Evolutionary conservation across 2,888 invertebrate species (phyloP).

Genomic region (Lasius fuliginosus): DNA sequence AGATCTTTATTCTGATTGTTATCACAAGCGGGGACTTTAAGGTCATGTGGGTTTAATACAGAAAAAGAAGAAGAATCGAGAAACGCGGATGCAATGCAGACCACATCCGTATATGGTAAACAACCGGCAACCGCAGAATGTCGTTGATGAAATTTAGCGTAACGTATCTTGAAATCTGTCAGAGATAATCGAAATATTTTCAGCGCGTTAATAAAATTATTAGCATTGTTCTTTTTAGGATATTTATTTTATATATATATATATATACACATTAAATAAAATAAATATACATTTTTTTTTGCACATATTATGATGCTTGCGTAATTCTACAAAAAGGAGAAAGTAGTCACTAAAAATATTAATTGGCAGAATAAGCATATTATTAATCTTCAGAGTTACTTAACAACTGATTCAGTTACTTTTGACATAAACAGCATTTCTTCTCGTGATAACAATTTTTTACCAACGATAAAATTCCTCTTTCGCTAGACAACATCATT

Average conservation of each 20-base stretch:
- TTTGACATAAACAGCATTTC: conserved; percentile 22
- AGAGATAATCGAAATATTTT: background rate
- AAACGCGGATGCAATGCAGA: conserved; percentile 57
- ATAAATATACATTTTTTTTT: background rate
- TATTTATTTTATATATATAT: background rate
- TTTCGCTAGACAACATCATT: conserved; percentile 32
- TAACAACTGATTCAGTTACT: conserved; percentile 15
- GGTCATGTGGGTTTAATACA: background rate
- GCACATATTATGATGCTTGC: background rate
- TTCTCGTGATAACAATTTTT: conserved; percentile 34
- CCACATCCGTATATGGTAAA: conserved; percentile 54
- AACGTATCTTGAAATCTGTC: conserved; percentile 6
- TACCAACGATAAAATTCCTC: conserved; percentile 32
- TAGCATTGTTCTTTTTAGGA: no score
- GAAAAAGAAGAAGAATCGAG: background rate
- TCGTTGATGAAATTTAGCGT: conserved; percentile 6
- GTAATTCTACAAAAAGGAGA: background rate
- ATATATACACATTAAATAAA: background rate
- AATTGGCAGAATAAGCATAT: conserved; percentile 8
- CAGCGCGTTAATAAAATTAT: background rate
- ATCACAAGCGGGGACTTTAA: background rate
- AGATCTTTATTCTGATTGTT: background rate
- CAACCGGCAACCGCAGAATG: background rate
- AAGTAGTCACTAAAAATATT: background rate
- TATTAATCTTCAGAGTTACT: conserved; percentile 25